Evolutionary conservation across 1,140 invertebrate species (phyloP), one percentile per base, ranked within the genome.

Genomic region (Laodelphax striatellus): DNA sequence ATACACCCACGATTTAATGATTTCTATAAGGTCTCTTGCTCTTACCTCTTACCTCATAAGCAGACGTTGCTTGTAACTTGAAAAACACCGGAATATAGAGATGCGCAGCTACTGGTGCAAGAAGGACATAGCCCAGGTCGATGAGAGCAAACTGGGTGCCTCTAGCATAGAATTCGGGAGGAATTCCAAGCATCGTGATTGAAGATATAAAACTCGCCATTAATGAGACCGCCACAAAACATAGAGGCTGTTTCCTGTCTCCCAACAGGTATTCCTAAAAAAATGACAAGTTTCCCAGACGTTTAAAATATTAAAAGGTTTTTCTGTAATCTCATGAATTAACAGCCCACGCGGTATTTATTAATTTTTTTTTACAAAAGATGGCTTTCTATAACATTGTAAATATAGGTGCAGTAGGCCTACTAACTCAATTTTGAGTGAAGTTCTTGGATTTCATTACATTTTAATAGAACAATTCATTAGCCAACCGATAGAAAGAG

Each of bases 161-260:
- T 71, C 80, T 87, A 62, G 79, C 82, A 69, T 93, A 94, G 72
- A 86, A 92, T 72, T 94, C 92, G 55, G 86, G 81, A 0, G 88
- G 87, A 0, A 93, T 85, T 14, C 94, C 94, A n/a, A 97, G 75
- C 17, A 97, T 73, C 0, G 92, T 93, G 16, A 96, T 85, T 8
- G 93, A 91, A 0, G 92, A 96, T 88, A 97, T 94, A 68, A 97
- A 96, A 42, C 90, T 94, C 4, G 93, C 89, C 85, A 94, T 92
- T 0, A 95, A 73, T n/a, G 88, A 92, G 58, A 94, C 86, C 1
- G 86, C 86, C 0, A 94, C 90, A 0, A 91, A 89, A 1, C 80
- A 43, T 56, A 91, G 77, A 3, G 80, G 76, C 86, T 92, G 88
- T 28, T 84, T 85, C 60, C 81, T 77, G 65, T 90, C 86, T 0